Base-by-base conservation (phyloP, 2,113 vertebrate genomes). In the Glaucidium brasilianum region DNA sequence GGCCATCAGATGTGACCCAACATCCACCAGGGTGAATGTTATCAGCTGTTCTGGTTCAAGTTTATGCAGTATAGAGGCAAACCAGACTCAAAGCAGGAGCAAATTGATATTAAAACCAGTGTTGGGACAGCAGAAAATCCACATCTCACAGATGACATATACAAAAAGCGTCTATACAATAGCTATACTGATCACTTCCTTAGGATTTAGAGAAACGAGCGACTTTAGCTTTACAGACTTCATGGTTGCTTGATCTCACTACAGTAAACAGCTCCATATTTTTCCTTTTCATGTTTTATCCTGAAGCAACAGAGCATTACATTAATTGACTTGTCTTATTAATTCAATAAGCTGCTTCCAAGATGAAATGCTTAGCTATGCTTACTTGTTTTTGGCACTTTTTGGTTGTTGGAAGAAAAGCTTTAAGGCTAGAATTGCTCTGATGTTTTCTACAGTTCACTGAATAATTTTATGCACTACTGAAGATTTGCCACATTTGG, bases 291-390 rank as follows among this genome's bases (percentile, higher is more conserved):
- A 94, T 98, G 96, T 97, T 98, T 98, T 98, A 98, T 98, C 98
- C 98, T 39, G 92, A 98, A 98, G 97, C 98, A 98, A 97, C 97
- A 97, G 98, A 98, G 97, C 97, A 97, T 98, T 97, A 97, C 97
- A 98, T 98, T 98, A 98, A 98, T 98, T 98, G 98, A 98, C 98
- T 98, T 98, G 98, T 98, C 98, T 98, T 98, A 98, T 98, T 98
- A 98, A 98, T 98, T 98, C 98, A 98, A 97, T 98, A 98, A 98
- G 97, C 97, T 96, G 94, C 97, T 97, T 97, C 96, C 85, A 97
- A 97, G 97, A 98, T 97, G 98, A 98, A 98, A 98, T 96, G 96
- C 97, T 98, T 97, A 97, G 96, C 97, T 98, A 92, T 96, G 97
- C 97, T 97, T 97, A 82, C 97, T 97, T 97, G 86, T 97, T 97